A percentile compares a stretch with the other conserved stretches of the same genome.
These are phyloP conservation scores for Columba guinea DNA, from an alignment of 2,797 vertebrate genomes.

Conservation along the genomic window DNA sequence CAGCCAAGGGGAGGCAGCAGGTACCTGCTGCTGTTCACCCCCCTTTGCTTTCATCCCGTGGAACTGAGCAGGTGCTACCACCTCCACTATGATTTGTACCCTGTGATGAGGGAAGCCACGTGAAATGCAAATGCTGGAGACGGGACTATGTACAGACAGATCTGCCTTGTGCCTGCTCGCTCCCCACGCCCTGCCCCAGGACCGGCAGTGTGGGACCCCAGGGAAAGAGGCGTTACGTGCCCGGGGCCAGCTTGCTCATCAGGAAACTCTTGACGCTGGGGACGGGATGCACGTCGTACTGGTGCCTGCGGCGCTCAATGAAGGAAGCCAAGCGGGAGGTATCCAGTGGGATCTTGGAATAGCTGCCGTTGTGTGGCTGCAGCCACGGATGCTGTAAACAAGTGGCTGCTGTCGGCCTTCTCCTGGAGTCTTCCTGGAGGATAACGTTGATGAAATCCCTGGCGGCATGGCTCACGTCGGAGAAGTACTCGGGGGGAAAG, in stretches of 20 bases:
- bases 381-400: slow-evolving; percentile 97
- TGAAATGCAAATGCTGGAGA: not conserved
- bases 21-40: not conserved
- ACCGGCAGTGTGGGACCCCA: not conserved
- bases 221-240: slow-evolving; percentile 54
- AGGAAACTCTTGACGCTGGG: slow-evolving; percentile 93
- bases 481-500: slow-evolving; percentile 94
- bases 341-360: slow-evolving; percentile 93
- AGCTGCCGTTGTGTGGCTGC: slow-evolving; percentile 86
- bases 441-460: slow-evolving; percentile 89
- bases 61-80: slow-evolving; percentile 3
- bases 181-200: not conserved
- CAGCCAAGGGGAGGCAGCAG: not conserved
- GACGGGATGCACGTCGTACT: slow-evolving; percentile 89
- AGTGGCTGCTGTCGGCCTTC: slow-evolving; percentile 87
- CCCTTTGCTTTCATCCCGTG: not conserved
- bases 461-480: slow-evolving; percentile 89
- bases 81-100: not conserved
- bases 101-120: not conserved
- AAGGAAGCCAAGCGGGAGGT: slow-evolving; percentile 90
- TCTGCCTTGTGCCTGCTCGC: slow-evolving; percentile 40
- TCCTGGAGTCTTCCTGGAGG: slow-evolving; percentile 91
- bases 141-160: slow-evolving; percentile 57
- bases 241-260: slow-evolving; percentile 82
- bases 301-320: slow-evolving; percentile 91